Evolutionary conservation across 2,888 invertebrate species (phyloP).

Genomic region (Hydroisotoma schaefferi): DNA sequence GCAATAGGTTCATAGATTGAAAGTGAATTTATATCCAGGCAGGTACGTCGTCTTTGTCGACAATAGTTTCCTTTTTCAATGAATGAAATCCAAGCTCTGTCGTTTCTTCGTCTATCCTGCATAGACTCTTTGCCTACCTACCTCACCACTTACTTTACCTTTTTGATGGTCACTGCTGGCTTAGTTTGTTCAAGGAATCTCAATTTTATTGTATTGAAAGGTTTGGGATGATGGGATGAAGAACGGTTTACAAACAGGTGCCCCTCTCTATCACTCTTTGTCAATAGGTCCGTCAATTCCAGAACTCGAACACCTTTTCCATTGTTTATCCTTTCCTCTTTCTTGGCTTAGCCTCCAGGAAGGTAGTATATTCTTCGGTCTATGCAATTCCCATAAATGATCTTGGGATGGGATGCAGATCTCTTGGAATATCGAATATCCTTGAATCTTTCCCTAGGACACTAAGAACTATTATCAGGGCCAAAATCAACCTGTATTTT

Average conservation of each 20-base stretch:
- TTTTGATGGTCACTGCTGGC: not conserved
- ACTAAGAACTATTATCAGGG: no score
- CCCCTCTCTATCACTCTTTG: conserved; percentile 1
- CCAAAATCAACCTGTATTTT: not conserved
- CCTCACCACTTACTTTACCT: no score
- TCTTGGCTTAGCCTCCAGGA: conserved; percentile 1
- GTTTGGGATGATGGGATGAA: not conserved
- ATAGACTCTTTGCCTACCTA: not conserved
- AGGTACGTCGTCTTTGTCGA: no score
- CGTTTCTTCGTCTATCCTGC: not conserved
- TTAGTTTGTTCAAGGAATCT: not conserved
- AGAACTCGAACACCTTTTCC: conserved; percentile 7
- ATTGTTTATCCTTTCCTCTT: conserved; percentile 5
- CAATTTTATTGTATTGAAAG: not conserved
- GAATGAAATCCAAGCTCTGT: not conserved
- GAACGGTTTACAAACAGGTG: conserved; percentile 7
- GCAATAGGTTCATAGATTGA: no score
- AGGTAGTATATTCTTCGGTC: no score
- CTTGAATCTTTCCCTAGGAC: not conserved
- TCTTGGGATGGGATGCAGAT: no score
- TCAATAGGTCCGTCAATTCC: conserved; percentile 1
- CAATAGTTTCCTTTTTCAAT: no score
- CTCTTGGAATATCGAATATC: not conserved
- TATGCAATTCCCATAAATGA: no score
- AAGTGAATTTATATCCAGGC: no score